Evolutionary conservation across 2,113 vertebrate species (phyloP), one percentile per base, ranked within the genome.

Genomic region (Anser brachyrhynchus): DNA sequence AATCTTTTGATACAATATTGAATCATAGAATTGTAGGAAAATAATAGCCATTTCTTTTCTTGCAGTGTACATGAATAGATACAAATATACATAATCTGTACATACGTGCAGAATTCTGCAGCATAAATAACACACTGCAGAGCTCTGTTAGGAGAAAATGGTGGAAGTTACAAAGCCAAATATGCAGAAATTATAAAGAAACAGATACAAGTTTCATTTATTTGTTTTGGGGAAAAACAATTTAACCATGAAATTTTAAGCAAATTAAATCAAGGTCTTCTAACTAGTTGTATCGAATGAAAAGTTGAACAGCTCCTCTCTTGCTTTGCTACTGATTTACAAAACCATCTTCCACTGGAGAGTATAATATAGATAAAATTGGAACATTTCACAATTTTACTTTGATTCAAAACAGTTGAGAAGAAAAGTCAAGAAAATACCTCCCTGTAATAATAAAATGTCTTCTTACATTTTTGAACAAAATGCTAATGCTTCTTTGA

Each of bases 61-160:
- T 87, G 29, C 55, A 77, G 29, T 7, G 10, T 65, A 29, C 6
- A 33, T 44, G 15, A 1, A 43, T 37, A 18, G 2, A 49, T 18
- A 28, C 8, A 46, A 3, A 28, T 19, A 6, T 12, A 51, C 17
- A 37, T 1, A 39, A 58, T 31, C 74, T 1, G 0, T 52, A n/a
- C 9, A 19, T 61, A 28, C 3, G 49, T 18, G 10, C 6, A 67
- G 9, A 74, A 74, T n/a, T 62, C 23, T 78, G n/a, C 5, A 89
- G 21, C 13, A 58, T 15, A 55, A 75, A 87, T 41, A 44, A 87
- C 39, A 37, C 3, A 41, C 51, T 37, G 44, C 3, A 69, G 19
- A 22, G 33, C 2, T 52, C 21, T 65, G 5, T 72, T 55, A 61
- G 12, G 29, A 72, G 39, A 81, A 77, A 80, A 46, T 23, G 1